These are phyloP conservation scores for Otis tarda DNA, from an alignment of 2,113 vertebrate species.

Conservation along the genomic window DNA sequence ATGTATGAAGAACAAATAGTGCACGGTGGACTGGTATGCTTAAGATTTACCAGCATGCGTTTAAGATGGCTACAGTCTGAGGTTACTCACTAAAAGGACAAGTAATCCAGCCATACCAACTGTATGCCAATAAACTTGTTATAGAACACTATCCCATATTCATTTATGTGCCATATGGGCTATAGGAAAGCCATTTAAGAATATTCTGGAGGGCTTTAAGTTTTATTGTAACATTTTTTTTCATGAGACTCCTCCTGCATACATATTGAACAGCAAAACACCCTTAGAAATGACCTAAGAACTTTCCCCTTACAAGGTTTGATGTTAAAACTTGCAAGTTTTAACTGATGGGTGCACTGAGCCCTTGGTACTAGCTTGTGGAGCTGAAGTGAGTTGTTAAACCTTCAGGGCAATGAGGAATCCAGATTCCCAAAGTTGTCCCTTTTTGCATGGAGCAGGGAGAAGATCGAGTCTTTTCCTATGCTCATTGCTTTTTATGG, in stretches of 20 bases:
- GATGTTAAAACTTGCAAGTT: background rate
- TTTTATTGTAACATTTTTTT: constrained; percentile 1
- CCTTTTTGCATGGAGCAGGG: background rate
- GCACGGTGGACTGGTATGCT: background rate
- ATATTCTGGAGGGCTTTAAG: constrained; percentile 28
- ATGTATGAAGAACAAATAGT: background rate
- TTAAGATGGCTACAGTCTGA: constrained; percentile 22
- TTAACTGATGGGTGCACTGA: background rate
- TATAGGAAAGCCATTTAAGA: constrained; percentile 33
- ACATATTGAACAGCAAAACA: constrained; percentile 42
- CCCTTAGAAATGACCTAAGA: constrained; percentile 5
- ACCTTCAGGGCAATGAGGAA: background rate
- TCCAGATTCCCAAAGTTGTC: background rate
- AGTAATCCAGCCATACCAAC: constrained; percentile 26
- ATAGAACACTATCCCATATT: background rate
- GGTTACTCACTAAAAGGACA: constrained; percentile 34
- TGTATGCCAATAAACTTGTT: constrained; percentile 35
- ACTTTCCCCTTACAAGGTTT: background rate
- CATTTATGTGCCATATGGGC: constrained; percentile 39
- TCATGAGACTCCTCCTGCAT: background rate
- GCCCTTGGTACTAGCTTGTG: background rate
- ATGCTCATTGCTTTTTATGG: background rate
- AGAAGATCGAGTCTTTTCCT: background rate
- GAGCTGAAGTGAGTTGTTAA: background rate
- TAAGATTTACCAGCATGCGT: background rate